A percentile compares a stretch with the other conserved stretches of the same genome.
These are phyloP conservation scores for Microtus pennsylvanicus DNA, from an alignment of 2,113 vertebrate species.

Conservation along the genomic window DNA sequence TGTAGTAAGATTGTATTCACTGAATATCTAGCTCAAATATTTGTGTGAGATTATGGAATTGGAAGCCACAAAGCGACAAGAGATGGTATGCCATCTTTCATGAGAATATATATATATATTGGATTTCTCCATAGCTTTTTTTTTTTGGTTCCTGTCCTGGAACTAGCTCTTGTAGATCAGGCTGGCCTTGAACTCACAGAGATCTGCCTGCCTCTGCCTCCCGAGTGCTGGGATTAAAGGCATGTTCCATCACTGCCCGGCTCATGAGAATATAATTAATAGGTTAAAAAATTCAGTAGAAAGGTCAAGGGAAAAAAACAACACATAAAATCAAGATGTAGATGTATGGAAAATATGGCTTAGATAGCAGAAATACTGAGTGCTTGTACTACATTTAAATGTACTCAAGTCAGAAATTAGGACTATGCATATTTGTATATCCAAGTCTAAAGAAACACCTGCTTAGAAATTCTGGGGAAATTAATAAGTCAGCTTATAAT, in stretches of 20 bases:
- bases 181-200: no score
- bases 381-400: neutral
- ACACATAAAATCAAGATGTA: neutral
- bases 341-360: neutral
- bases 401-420: neutral
- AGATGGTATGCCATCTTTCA: neutral
- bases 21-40: neutral
- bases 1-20: neutral
- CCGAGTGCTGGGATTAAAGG: no score
- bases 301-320: neutral
- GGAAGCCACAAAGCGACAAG: constrained; percentile 16
- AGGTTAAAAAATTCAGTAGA: constrained; percentile 14
- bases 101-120: neutral
- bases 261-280: neutral
- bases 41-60: constrained; percentile 5
- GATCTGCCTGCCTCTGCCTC: no score
- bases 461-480: neutral
- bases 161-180: no score
- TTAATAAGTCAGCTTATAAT: neutral
- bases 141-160: no score
- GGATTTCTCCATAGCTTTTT: no score
- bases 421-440: neutral
- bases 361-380: neutral
- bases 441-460: neutral
- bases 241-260: no score